Conservation (phyloP, 2,113 vertebrate species). For the Oreochromis niloticus region DNA sequence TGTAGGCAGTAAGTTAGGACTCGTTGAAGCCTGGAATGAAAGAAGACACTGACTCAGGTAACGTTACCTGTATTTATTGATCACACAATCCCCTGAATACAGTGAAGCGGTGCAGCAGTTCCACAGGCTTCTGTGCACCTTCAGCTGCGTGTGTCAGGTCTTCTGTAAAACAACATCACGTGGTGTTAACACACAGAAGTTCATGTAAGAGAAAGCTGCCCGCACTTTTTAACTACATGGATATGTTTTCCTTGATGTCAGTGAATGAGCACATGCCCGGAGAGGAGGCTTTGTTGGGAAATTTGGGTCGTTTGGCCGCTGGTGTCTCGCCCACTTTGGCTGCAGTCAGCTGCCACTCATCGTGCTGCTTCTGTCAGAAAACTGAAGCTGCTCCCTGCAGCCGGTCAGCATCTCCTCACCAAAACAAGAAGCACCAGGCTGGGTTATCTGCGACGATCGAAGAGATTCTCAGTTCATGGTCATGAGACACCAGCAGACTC, state of each 20-base stretch:
- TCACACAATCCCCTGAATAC: neutral
- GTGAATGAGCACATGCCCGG: neutral
- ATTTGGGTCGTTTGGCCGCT: neutral
- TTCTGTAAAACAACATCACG: neutral
- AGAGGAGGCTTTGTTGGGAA: neutral
- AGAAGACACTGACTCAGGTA: neutral
- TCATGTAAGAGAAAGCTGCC: neutral
- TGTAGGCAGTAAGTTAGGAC: neutral
- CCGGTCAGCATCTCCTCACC: neutral
- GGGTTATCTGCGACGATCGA: neutral
- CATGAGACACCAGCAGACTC: neutral
- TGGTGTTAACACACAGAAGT: neutral
- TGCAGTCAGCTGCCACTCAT: neutral
- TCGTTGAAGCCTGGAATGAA: neutral
- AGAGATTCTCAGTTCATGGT: neutral
- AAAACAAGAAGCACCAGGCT: neutral
- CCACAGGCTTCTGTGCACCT: neutral
- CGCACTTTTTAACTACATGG: neutral
- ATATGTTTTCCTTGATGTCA: neutral
- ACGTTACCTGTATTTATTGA: neutral
- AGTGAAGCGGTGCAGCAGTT: neutral
- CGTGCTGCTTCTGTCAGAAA: neutral
- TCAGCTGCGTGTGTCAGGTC: neutral
- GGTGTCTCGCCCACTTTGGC: neutral
- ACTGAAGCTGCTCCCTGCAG: neutral